Percentiles rank a stretch among this genome's conserved stretches.
phyloP scores from a whole-genome alignment of 2,888 invertebrate genomes.

The Uloborus plumipes region DNA sequence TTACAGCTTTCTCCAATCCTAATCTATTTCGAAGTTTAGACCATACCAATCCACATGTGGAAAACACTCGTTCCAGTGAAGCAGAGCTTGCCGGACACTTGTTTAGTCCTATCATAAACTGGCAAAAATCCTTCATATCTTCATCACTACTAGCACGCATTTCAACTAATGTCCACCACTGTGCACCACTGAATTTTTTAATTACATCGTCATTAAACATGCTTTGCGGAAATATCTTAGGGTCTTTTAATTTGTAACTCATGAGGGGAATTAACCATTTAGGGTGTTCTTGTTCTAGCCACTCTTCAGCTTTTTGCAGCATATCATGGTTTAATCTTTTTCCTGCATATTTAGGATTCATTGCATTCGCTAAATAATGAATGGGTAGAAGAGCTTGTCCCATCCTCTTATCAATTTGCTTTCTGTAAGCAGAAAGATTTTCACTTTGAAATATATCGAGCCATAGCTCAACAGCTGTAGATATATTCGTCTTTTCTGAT shows the following conservation, averaged over 20 bases:
- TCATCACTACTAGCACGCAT: too few relatives aligned
- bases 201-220: not conserved
- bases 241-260: not conserved
- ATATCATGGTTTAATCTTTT: not conserved
- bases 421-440: not conserved
- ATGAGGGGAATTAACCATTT: not conserved
- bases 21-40: too few relatives aligned
- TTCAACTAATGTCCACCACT: too few relatives aligned
- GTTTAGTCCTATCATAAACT: too few relatives aligned
- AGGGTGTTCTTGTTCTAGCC: not conserved
- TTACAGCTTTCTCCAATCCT: too few relatives aligned
- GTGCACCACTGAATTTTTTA: too few relatives aligned
- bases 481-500: not conserved
- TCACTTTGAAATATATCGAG: not conserved
- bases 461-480: not conserved
- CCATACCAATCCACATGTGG: too few relatives aligned
- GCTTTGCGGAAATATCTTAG: not conserved
- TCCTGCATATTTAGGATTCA: not conserved
- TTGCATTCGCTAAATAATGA: not conserved
- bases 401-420: not conserved
- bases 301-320: not conserved
- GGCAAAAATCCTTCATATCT: too few relatives aligned
- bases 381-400: not conserved
- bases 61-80: too few relatives aligned
- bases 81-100: too few relatives aligned